Evolutionary conservation across 2,797 vertebrate genomes (phyloP).

Genomic region (Pempheris klunzingeri): DNA sequence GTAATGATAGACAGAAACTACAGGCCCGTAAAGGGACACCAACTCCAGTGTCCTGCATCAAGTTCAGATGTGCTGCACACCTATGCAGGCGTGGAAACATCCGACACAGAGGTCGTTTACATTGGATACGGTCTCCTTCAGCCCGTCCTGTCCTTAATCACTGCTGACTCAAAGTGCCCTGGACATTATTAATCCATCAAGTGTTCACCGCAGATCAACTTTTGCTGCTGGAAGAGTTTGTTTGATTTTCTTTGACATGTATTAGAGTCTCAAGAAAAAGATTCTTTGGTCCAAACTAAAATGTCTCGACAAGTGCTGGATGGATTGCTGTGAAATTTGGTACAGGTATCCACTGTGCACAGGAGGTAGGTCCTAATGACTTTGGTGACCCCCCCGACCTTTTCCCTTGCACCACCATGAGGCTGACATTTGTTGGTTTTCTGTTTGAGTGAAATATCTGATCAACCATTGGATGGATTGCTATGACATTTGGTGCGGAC

Average conservation of each 20-base stretch:
- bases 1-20: background rate
- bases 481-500: background rate
- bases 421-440: background rate
- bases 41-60: background rate
- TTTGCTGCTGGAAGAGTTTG: background rate
- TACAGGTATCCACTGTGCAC: background rate
- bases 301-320: background rate
- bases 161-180: background rate
- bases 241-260: background rate
- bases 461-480: background rate
- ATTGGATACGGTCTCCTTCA: no score
- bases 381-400: background rate
- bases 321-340: background rate
- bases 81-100: background rate
- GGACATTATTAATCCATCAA: background rate
- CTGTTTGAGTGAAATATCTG: background rate
- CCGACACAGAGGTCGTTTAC: background rate
- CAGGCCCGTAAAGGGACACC: background rate
- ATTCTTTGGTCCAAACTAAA: constrained; percentile 1
- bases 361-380: background rate
- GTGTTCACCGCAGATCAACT: background rate
- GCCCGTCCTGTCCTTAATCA: background rate
- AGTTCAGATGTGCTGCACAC: background rate
- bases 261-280: background rate
- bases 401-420: background rate